A percentile compares a stretch with the other conserved stretches of the same genome.
phyloP scores from a whole-genome alignment of 2,113 vertebrate species.

The Podocnemis expansa region DNA sequence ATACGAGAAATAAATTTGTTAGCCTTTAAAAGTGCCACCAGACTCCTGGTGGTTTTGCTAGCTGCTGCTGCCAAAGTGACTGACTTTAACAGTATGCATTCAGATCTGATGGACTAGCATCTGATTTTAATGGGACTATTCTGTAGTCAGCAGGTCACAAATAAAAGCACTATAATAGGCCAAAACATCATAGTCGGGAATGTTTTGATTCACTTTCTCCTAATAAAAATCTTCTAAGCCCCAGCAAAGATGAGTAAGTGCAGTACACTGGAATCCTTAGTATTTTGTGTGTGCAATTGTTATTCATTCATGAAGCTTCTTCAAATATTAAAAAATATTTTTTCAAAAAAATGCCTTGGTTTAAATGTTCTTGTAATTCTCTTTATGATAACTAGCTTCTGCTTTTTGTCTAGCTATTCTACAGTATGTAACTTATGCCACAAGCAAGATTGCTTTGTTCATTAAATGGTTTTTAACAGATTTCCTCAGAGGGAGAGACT shows the following conservation, averaged over 20 bases:
- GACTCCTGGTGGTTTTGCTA: neutral
- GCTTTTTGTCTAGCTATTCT: neutral
- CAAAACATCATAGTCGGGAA: neutral
- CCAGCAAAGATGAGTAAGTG: neutral
- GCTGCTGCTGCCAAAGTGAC: neutral
- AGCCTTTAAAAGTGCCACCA: no score
- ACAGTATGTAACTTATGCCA: neutral
- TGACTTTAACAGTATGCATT: neutral
- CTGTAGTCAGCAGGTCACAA: rapidly evolving
- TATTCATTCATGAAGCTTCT: neutral
- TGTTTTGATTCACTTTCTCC: neutral
- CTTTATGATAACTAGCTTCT: neutral
- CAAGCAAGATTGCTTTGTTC: neutral
- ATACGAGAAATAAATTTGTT: no score
- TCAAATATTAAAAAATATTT: neutral
- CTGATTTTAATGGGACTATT: neutral
- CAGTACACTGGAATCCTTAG: neutral
- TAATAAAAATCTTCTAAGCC: neutral
- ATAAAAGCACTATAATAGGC: neutral
- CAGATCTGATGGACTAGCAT: neutral
- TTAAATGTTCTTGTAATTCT: neutral
- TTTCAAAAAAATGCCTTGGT: neutral
- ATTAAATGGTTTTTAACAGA: neutral
- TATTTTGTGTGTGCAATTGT: neutral
- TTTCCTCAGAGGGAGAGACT: neutral